These are phyloP conservation scores for Zosterops borbonicus DNA, from an alignment of 2,113 vertebrate species.

Conservation along the genomic window DNA sequence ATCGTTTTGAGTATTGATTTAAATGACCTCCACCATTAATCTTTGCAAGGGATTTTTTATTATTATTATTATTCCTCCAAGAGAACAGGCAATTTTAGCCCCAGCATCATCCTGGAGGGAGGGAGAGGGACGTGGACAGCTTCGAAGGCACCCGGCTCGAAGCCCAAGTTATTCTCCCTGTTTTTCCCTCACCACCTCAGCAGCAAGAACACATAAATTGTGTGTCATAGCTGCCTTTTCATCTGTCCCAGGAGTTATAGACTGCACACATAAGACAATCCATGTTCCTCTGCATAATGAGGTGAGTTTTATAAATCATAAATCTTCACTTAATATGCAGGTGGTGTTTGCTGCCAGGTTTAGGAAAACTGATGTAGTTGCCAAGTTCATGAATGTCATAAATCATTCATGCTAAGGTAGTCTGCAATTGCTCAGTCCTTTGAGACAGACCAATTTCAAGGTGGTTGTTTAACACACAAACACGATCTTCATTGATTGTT, in stretches of 20 bases:
- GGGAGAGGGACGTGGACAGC: not conserved
- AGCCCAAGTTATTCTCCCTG: conserved; percentile 49
- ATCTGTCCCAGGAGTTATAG: conserved; percentile 75
- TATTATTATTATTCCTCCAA: not conserved
- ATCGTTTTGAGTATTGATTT: conserved; percentile 40
- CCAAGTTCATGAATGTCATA: conserved; percentile 76
- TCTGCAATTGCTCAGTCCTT: conserved; percentile 69
- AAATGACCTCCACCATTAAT: conserved; percentile 56
- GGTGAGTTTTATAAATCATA: conserved; percentile 77
- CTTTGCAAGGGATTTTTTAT: not conserved
- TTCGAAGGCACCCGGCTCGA: conserved; percentile 57
- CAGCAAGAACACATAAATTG: conserved; percentile 67
- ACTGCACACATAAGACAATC: conserved; percentile 76
- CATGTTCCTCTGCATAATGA: conserved; percentile 77
- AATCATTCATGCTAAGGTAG: conserved; percentile 77
- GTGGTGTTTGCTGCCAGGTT: conserved; percentile 73
- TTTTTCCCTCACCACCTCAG: conserved; percentile 62
- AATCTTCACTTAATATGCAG: conserved; percentile 78
- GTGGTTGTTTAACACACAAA: conserved; percentile 77
- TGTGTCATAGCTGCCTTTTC: conserved; percentile 72
- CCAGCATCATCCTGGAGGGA: not conserved
- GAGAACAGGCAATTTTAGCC: conserved; percentile 19
- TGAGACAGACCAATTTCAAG: conserved; percentile 77
- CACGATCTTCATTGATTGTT: conserved; percentile 65
- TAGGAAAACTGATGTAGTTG: conserved; percentile 75